phyloP scores from a whole-genome alignment of 2,888 invertebrate species.

The Caenorhabditis plicata region DNA sequence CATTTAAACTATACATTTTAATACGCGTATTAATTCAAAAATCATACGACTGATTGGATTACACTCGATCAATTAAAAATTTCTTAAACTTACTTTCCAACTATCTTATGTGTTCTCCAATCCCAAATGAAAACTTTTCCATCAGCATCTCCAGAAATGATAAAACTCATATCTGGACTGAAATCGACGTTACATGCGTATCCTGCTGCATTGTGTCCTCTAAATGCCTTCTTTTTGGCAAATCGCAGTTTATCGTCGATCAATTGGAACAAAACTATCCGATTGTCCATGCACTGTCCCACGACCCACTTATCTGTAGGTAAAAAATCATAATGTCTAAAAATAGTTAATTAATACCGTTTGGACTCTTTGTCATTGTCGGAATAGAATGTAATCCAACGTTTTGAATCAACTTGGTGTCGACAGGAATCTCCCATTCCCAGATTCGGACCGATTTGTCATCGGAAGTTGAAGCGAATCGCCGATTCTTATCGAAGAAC shows the following conservation, averaged over 20 bases:
- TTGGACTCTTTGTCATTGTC: conserved; percentile 88
- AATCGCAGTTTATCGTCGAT: conserved; percentile 89
- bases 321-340: background rate
- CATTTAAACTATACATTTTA: too few species aligned
- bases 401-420: conserved; percentile 99
- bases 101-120: conserved; percentile 97
- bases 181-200: conserved; percentile 96
- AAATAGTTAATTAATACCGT: conserved; percentile 70
- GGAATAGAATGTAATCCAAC: conserved; percentile 99
- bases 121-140: conserved; percentile 99
- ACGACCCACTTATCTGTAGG: conserved; percentile 87
- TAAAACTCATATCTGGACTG: conserved; percentile 97
- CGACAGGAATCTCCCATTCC: conserved; percentile 91
- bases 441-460: conserved; percentile 97
- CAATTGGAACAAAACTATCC: conserved; percentile 94
- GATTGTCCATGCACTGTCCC: conserved; percentile 98
- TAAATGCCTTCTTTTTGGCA: conserved; percentile 93
- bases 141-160: conserved; percentile 96
- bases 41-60: background rate
- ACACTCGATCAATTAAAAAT: background rate
- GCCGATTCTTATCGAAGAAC: conserved; percentile 94
- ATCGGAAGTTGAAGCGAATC: conserved; percentile 97
- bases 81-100: conserved; percentile 73
- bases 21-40: too few species aligned
- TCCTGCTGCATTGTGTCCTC: conserved; percentile 98